phyloP scores from a whole-genome alignment of 2,797 vertebrate genomes.

The Bovichtus variegatus region DNA sequence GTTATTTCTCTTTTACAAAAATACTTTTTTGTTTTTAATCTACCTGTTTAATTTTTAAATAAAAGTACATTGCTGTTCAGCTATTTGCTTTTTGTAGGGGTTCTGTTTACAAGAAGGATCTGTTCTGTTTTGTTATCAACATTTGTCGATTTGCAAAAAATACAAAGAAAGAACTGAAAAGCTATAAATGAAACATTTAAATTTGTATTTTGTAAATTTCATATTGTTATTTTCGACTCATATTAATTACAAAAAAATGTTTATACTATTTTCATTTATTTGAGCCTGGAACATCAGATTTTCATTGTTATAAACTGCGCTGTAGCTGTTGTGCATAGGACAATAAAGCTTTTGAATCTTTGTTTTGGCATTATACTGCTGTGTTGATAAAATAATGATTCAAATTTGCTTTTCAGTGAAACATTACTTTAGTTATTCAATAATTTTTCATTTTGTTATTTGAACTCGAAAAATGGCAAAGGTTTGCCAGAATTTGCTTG shows the following conservation, averaged over 20 bases:
- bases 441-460: background rate
- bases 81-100: background rate
- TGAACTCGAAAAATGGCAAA: background rate
- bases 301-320: no score
- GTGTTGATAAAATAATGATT: slow-evolving; percentile 6
- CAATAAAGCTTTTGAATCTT: no score
- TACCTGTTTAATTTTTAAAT: background rate
- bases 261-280: background rate
- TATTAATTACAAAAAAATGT: background rate
- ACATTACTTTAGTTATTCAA: background rate
- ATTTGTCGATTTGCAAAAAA: background rate
- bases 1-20: background rate
- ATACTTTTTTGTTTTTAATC: background rate
- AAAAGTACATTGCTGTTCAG: background rate
- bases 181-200: background rate
- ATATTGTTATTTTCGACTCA: background rate
- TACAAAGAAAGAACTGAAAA: background rate
- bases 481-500: background rate
- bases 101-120: background rate
- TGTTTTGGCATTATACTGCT: background rate
- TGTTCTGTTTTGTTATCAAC: background rate
- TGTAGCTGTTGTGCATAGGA: no score
- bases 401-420: slow-evolving; percentile 10
- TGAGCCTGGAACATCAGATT: no score
- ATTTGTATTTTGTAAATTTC: background rate